phyloP scores from a whole-genome alignment of 2,888 invertebrate genomes.

The Homarus gammarus region DNA sequence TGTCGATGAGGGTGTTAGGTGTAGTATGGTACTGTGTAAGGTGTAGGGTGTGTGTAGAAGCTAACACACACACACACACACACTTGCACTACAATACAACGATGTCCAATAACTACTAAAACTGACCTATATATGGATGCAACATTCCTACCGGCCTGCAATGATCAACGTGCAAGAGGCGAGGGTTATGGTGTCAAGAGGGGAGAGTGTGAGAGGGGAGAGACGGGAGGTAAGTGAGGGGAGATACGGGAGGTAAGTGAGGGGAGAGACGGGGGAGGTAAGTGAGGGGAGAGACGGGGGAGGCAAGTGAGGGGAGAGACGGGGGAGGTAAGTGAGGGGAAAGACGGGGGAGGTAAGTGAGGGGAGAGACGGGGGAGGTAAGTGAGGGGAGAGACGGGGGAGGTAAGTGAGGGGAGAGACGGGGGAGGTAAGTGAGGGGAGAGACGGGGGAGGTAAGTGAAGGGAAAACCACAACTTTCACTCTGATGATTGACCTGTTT shows the following conservation, averaged over 20 bases:
- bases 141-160: background rate
- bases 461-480: slow-evolving; percentile 3
- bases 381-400: slow-evolving; percentile 8
- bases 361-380: too few species aligned
- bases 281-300: background rate
- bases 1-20: too few species aligned
- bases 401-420: background rate
- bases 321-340: too few species aligned
- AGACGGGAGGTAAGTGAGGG: background rate
- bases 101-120: too few species aligned
- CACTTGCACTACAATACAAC: too few species aligned
- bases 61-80: too few species aligned
- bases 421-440: background rate
- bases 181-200: too few species aligned
- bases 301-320: too few species aligned
- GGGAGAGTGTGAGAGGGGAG: background rate
- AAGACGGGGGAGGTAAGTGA: too few species aligned
- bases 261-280: slow-evolving; percentile 20
- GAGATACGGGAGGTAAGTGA: background rate
- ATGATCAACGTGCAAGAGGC: slow-evolving; percentile 17
- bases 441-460: background rate
- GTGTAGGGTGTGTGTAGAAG: too few species aligned
- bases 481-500: slow-evolving; percentile 40
- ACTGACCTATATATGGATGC: too few species aligned
- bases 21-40: too few species aligned